Evolutionary conservation across 2,888 invertebrate species (phyloP), one percentile per base, ranked within the genome.

Genomic region (Meganola albula): DNA sequence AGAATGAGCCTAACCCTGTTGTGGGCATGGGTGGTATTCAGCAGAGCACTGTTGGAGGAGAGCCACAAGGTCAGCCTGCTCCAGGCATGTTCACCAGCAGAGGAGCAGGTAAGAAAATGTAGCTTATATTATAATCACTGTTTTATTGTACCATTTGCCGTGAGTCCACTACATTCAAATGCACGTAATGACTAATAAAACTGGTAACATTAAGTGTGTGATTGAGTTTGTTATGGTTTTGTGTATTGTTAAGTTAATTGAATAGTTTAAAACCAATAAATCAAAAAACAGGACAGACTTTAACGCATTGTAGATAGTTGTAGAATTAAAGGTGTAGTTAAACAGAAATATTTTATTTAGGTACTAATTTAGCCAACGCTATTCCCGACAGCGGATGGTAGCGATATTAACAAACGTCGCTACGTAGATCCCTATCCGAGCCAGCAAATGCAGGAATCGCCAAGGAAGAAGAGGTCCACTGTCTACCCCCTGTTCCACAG

Each of bases 321-420:
- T 4, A 6, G 4, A 16, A 16, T 16, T 16, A 16, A 16, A 5
- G 4, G 16, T 52, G 35, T 50, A 48, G 51, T 48, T 49, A 49
- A 62, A 61, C 35, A 31, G 35, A 22, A 55, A 53, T 59, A 59
- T 76, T 77, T 75, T 60, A 75, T 72, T n/a, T n/a, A n/a, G n/a
- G n/a, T n/a, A n/a, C n/a, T 75, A 78, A 77, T 72, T 49, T 67
- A 76, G 78, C 69, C 63, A 74, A 69, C 72, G 64, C 73, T 77
- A 72, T 78, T 74, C 70, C 74, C 73, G 71, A 82, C 80, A 84
- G 84, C 73, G 75, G 83, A 85, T 71, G 79, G 77, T 72, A 80
- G 55, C 66, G 82, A 84, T 68, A 74, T 80, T 69, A 79, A 64
- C 37, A 72, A 73, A 44, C 56, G 83, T 32, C 71, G 84, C 34